Conservation (phyloP, 1,140 invertebrate species). For the Pseudoatta argentina region DNA sequence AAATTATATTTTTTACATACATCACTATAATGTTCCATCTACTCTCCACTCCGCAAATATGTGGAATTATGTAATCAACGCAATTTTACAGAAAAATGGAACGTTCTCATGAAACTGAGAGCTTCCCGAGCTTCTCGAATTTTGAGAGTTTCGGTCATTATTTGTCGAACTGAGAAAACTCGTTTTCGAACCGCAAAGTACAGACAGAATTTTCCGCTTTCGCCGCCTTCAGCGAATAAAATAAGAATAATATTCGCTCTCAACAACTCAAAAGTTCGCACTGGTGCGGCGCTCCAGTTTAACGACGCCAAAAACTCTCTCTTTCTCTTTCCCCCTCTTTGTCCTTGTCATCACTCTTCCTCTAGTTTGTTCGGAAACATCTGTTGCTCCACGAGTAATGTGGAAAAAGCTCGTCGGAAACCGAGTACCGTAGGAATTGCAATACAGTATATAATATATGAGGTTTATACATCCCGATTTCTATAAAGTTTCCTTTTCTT, state of each 20-base stretch:
- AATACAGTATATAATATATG: background rate
- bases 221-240: slow-evolving; percentile 34
- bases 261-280: slow-evolving; percentile 53
- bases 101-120: slow-evolving; percentile 3
- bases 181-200: slow-evolving; percentile 41
- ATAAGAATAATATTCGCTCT: slow-evolving; percentile 59
- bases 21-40: background rate
- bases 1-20: background rate
- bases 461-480: background rate
- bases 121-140: slow-evolving; percentile 7
- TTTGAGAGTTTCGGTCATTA: slow-evolving; percentile 37
- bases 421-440: slow-evolving; percentile 37
- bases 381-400: slow-evolving; percentile 48
- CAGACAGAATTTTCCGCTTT: slow-evolving; percentile 43
- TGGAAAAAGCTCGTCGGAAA: slow-evolving; percentile 24
- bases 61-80: slow-evolving; percentile 37
- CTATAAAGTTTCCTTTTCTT: background rate
- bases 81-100: slow-evolving; percentile 26
- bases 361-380: slow-evolving; percentile 39
- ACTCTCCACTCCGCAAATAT: background rate
- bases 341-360: slow-evolving; percentile 18
- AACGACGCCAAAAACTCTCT: slow-evolving; percentile 40
- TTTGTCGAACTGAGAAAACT: slow-evolving; percentile 37
- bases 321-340: background rate
- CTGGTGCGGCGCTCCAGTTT: slow-evolving; percentile 27